Conservation (phyloP, 92 coral and sea anemone genomes). For the Muricea muricata region DNA sequence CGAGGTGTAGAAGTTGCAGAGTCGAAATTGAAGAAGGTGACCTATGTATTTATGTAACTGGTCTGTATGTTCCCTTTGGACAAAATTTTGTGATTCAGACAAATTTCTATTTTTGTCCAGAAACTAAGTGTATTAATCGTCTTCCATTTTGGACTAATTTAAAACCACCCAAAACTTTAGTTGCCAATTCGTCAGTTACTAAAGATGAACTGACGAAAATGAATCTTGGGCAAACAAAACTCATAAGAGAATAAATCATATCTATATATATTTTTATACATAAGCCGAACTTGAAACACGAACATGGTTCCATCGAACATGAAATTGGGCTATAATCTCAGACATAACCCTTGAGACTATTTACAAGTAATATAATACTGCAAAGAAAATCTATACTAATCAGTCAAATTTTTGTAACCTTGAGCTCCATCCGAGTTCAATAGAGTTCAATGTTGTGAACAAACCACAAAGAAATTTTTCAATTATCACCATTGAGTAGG, state of each 20-base stretch:
- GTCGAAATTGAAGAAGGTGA: slow-evolving; percentile 20
- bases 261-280: no score
- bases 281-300: no score
- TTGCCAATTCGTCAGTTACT: slow-evolving; percentile 13
- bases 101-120: slow-evolving; percentile 31
- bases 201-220: not conserved
- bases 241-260: slow-evolving; percentile 6
- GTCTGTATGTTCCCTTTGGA: slow-evolving; percentile 20
- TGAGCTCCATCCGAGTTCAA: no score
- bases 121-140: slow-evolving; percentile 6
- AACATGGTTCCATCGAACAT: no score
- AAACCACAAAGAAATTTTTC: no score
- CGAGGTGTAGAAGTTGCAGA: slow-evolving; percentile 33
- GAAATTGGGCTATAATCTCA: no score
- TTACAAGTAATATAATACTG: no score
- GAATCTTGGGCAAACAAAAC: not conserved
- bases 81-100: slow-evolving; percentile 31
- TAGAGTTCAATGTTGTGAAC: no score
- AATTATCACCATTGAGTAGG: no score
- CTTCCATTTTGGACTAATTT: slow-evolving; percentile 26
- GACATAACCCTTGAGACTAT: no score
- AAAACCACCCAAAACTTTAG: not conserved
- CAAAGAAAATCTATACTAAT: no score
- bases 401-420: no score
- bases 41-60: slow-evolving; percentile 13